phyloP scores from a whole-genome alignment of 92 coral and sea anemone genomes.

The Epizoanthus illoricatus region DNA sequence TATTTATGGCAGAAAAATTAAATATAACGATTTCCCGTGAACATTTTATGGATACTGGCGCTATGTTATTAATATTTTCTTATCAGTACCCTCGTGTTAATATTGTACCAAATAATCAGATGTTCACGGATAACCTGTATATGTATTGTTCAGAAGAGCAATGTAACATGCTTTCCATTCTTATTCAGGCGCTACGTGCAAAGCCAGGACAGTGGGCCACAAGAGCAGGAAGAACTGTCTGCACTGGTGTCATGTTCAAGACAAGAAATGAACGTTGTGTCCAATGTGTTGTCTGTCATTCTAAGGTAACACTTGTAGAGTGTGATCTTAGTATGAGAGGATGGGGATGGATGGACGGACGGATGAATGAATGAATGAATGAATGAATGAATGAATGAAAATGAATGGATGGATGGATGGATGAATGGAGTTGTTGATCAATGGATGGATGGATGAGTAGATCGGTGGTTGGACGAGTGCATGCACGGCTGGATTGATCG shows the following conservation, averaged over 20 bases:
- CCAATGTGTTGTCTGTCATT: conserved; percentile 85
- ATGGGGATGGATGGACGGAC: neutral
- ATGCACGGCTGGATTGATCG: too few relatives aligned
- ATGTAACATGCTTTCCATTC: neutral
- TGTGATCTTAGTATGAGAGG: neutral
- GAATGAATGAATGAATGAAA: too few relatives aligned
- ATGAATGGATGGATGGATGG: too few relatives aligned
- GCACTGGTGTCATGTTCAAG: conserved; percentile 75
- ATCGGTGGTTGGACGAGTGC: too few relatives aligned
- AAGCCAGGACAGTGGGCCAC: conserved; percentile 58
- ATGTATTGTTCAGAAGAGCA: neutral
- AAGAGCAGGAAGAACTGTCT: conserved; percentile 63
- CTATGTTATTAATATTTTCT: too few relatives aligned
- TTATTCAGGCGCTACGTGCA: conserved; percentile 71
- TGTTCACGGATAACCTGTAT: neutral
- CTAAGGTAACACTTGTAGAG: conserved; percentile 59
- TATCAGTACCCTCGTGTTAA: too few relatives aligned
- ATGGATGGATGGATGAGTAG: too few relatives aligned
- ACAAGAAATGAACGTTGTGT: conserved; percentile 71
- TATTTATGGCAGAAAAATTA: too few relatives aligned
- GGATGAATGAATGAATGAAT: neutral
- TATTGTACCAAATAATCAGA: neutral
- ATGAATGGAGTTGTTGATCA: too few relatives aligned
- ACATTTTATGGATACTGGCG: too few relatives aligned
- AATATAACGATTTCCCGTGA: too few relatives aligned